These are phyloP conservation scores for Acanthosepion pharaonis DNA, from an alignment of 2,888 invertebrate species.

Conservation along the genomic window DNA sequence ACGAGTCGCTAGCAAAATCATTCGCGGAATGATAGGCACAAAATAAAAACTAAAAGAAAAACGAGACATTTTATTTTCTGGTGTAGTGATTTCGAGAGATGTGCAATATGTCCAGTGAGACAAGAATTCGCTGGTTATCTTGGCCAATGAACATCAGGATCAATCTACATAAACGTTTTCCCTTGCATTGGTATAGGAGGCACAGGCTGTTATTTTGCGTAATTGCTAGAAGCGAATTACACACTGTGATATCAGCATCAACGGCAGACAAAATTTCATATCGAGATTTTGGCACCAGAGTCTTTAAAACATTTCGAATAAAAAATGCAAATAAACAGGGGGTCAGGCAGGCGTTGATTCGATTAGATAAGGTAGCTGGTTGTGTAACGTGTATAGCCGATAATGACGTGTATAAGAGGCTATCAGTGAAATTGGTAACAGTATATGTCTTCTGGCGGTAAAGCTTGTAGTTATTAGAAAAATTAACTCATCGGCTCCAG, in stretches of 20 bases:
- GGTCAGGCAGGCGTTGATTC: conserved; percentile 33
- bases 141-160: no score
- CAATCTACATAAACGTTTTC: no score
- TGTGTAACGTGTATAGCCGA: background rate
- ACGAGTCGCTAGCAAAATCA: no score
- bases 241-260: background rate
- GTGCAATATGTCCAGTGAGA: background rate
- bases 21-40: no score
- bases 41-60: no score
- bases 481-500: background rate
- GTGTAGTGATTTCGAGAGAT: background rate
- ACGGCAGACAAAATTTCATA: background rate
- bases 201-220: no score
- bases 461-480: background rate
- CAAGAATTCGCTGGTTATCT: background rate
- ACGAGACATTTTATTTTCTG: background rate
- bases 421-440: background rate
- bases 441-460: background rate
- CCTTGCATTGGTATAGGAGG: no score
- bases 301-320: background rate
- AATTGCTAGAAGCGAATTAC: background rate
- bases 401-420: background rate
- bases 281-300: background rate
- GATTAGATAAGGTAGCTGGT: conserved; percentile 2
- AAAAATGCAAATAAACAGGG: background rate